phyloP scores from a whole-genome alignment of 2,888 invertebrate genomes.

The Epicampocera succincta region DNA sequence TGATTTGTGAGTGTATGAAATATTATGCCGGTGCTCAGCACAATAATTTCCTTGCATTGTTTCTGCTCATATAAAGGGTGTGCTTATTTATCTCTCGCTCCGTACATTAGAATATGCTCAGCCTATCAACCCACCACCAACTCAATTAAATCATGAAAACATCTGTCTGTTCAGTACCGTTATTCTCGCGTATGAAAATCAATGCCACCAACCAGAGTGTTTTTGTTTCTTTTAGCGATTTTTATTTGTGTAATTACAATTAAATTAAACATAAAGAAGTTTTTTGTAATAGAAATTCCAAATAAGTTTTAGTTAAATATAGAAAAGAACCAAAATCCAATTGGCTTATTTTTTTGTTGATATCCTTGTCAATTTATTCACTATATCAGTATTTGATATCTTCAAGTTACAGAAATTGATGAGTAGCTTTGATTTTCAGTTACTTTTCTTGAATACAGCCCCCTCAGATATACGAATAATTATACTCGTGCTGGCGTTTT shows the following conservation, averaged over 20 bases:
- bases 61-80: conserved; percentile 41
- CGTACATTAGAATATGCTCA: background rate
- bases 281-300: too few species aligned
- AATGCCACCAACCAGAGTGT: background rate
- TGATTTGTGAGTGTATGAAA: background rate
- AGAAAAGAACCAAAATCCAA: too few species aligned
- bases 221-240: background rate
- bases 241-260: background rate
- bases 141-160: background rate
- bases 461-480: too few species aligned
- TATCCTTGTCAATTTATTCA: too few species aligned
- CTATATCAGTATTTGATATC: too few species aligned
- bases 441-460: too few species aligned
- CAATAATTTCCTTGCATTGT: conserved; percentile 42
- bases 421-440: too few species aligned
- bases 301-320: too few species aligned
- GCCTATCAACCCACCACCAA: conserved; percentile 47
- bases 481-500: too few species aligned
- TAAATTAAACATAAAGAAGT: too few species aligned
- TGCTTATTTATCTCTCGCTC: conserved; percentile 22
- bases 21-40: conserved; percentile 28
- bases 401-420: too few species aligned
- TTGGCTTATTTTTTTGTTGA: too few species aligned
- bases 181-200: conserved; percentile 30
- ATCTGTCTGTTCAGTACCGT: conserved; percentile 21